Percentiles rank a stretch among this genome's conserved stretches.
phyloP scores from a whole-genome alignment of 1,140 invertebrate species.

The Drosophila willistoni region DNA sequence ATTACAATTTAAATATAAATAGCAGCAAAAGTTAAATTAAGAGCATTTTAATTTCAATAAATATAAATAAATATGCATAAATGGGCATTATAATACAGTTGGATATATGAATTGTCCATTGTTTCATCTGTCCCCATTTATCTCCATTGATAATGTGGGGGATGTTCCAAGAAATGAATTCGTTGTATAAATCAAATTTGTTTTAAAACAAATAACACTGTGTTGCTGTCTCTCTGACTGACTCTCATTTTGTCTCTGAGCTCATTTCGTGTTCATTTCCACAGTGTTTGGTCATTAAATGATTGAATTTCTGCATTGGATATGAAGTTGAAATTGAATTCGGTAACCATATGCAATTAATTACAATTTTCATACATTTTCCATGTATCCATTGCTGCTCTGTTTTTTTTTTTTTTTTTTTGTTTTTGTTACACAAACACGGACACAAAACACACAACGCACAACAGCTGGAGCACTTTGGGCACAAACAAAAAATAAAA shows the following conservation, averaged over 20 bases:
- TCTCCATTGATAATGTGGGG: background rate
- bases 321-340: slow-evolving; percentile 31
- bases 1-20: slow-evolving; percentile 71
- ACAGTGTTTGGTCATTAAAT: background rate
- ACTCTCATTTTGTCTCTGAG: background rate
- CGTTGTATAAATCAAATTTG: slow-evolving; percentile 6
- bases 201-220: background rate
- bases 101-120: slow-evolving; percentile 19
- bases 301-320: slow-evolving; percentile 6
- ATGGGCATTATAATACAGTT: slow-evolving; percentile 46
- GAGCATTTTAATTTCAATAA: slow-evolving; percentile 78
- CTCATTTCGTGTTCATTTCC: background rate
- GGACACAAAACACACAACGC: slow-evolving; percentile 7
- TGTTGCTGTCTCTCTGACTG: background rate
- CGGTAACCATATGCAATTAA: slow-evolving; percentile 45
- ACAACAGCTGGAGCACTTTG: slow-evolving; percentile 55
- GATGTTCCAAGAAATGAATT: slow-evolving; percentile 22
- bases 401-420: slow-evolving; percentile 22
- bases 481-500: slow-evolving; percentile 59
- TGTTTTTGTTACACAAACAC: background rate
- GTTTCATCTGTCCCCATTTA: background rate
- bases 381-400: slow-evolving; percentile 34
- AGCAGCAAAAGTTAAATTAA: slow-evolving; percentile 75
- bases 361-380: slow-evolving; percentile 57
- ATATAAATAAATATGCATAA: slow-evolving; percentile 64